Evolutionary conservation across 2,888 invertebrate species (phyloP), one percentile per base, ranked within the genome.

Genomic region (Amphipyra tragopoginis): DNA sequence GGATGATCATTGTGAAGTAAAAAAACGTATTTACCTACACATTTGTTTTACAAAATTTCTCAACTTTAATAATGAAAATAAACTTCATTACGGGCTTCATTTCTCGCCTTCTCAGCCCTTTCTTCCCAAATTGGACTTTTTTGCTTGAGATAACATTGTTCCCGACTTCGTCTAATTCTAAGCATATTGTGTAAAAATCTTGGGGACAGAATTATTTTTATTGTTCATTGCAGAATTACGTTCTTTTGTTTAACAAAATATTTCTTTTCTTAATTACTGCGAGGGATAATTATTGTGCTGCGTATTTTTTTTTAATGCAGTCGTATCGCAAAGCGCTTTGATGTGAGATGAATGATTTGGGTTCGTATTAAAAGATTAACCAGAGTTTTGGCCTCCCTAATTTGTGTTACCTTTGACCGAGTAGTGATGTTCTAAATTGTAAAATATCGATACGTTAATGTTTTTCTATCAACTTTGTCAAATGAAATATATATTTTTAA

Each of bases 131-230:
- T 75, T 70, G 38, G 66, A 75, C 75, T 75, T 78, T 74, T 75
- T 65, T 73, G 29, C 54, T 58, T 10, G 56, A 73, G 74, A 78
- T 70, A 75, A 78, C 75, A 75, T 75, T 75, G 58, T 75, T 77
- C 50, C 60, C 48, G 58, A 50, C 57, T 74, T 62, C 49, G 45
- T 74, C 55, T 66, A 75, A 75, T 66, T 74, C 70, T 54, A 56
- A 69, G 71, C 75, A 65, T 78, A 78, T 75, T 77, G 78, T 63
- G 47, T 34, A 70, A 74, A 63, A 69, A 60, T 60, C 71, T 75
- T 74, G 57, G 42, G 5, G 40, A 69, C 57, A 55, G 42, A 74
- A 69, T 71, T 74, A 71, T 71, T 69, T 71, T 72, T 72, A 75
- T 72, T 72, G 75, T 64, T 56, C 53, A 50, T 50, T 70, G 58